Evolutionary conservation across 1,140 invertebrate species (phyloP).

Genomic region (Aphelenchoides besseyi): DNA sequence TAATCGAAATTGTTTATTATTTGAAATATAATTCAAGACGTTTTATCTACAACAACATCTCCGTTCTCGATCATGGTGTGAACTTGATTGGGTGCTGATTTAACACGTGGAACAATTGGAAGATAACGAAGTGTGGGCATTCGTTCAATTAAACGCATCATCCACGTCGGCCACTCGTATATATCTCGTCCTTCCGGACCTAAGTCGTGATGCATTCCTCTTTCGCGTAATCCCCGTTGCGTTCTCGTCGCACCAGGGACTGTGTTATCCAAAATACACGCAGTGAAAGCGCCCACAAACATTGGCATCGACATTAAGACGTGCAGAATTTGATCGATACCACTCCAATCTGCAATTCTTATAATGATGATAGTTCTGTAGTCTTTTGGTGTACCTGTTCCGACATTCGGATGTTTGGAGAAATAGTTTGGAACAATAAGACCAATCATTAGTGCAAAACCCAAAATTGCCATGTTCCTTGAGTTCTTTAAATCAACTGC

Average conservation of each 20-base stretch:
- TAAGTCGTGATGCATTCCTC: slow-evolving; percentile 45
- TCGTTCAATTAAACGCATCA: slow-evolving; percentile 37
- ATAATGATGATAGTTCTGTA: not conserved
- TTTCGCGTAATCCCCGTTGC: slow-evolving; percentile 53
- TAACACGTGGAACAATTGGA: slow-evolving; percentile 46
- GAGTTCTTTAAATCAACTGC: slow-evolving; percentile 63
- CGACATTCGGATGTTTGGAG: not conserved
- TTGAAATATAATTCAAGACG: no score
- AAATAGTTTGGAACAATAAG: slow-evolving; percentile 63
- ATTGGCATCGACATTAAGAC: slow-evolving; percentile 58
- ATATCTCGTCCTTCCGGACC: slow-evolving; percentile 43
- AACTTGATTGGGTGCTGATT: slow-evolving; percentile 24
- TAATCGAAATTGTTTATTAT: no score
- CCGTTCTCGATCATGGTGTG: no score
- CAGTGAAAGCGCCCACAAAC: slow-evolving; percentile 63
- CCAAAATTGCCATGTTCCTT: slow-evolving; percentile 64
- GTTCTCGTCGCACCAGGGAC: slow-evolving; percentile 60
- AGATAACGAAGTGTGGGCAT: slow-evolving; percentile 37
- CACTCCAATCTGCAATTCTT: slow-evolving; percentile 14
- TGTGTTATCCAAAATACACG: slow-evolving; percentile 64
- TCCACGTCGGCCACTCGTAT: slow-evolving; percentile 45
- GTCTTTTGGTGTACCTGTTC: slow-evolving; percentile 5
- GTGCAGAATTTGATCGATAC: slow-evolving; percentile 37
- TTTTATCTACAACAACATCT: no score
- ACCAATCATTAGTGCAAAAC: slow-evolving; percentile 64